Evolutionary conservation across 2,888 invertebrate species (phyloP).

Genomic region (Agriopis aurantiaria): DNA sequence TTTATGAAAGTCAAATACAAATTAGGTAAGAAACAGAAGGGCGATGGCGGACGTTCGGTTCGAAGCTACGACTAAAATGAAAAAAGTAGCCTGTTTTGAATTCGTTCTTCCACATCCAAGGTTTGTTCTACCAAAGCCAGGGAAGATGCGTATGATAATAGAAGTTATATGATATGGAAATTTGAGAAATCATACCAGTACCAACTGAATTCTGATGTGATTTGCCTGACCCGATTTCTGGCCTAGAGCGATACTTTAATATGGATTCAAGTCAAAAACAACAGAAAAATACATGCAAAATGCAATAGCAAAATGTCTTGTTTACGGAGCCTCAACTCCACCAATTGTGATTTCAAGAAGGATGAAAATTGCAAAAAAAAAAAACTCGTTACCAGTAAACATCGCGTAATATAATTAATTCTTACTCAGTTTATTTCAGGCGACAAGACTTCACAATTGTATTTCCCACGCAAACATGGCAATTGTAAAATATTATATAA

Average conservation of each 20-base stretch:
- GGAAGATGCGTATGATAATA: too few species aligned
- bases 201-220: too few species aligned
- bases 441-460: conserved; percentile 7
- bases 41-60: too few species aligned
- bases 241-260: not conserved
- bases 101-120: too few species aligned
- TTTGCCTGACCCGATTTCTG: not conserved
- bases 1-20: too few species aligned
- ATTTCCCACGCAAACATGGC: conserved; percentile 16
- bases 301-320: not conserved
- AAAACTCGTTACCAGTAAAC: conserved; percentile 19
- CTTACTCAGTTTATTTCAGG: conserved; percentile 14
- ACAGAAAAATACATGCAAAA: too few species aligned
- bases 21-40: too few species aligned
- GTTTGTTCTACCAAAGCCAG: too few species aligned
- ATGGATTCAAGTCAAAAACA: not conserved
- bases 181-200: too few species aligned
- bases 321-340: not conserved
- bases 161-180: too few species aligned
- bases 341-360: conserved; percentile 12
- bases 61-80: too few species aligned
- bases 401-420: conserved; percentile 15
- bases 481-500: not conserved
- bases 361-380: conserved; percentile 21
- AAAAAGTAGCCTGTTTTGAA: too few species aligned